Evolutionary conservation across 2,888 invertebrate species (phyloP).

Genomic region (Tachystola acroxantha): DNA sequence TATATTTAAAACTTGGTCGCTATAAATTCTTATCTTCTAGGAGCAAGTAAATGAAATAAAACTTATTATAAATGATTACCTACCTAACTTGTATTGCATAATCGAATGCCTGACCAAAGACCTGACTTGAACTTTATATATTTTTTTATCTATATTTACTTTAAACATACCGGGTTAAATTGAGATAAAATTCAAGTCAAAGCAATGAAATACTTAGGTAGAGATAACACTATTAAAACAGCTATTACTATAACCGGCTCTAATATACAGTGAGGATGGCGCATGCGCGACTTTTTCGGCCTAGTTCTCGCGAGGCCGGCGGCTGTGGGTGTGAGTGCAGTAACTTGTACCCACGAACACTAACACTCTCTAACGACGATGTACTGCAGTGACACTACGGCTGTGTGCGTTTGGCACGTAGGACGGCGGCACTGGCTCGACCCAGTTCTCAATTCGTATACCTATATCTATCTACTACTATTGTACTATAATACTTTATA

Average conservation of each 20-base stretch:
- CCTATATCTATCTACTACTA: too few species aligned
- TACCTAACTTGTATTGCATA: too few species aligned
- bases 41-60: not conserved
- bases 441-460: slow-evolving; percentile 25
- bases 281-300: slow-evolving; percentile 61
- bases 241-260: not conserved
- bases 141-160: not conserved
- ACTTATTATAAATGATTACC: not conserved
- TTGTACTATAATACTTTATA: slow-evolving; percentile 1
- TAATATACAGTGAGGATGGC: not conserved
- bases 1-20: too few species aligned
- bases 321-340: slow-evolving; percentile 22
- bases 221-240: not conserved
- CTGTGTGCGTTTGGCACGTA: slow-evolving; percentile 51
- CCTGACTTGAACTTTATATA: too few species aligned
- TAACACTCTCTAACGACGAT: too few species aligned
- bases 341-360: too few species aligned
- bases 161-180: not conserved
- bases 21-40: too few species aligned
- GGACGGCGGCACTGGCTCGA: slow-evolving; percentile 42
- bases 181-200: too few species aligned
- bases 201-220: too few species aligned
- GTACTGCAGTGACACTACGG: slow-evolving; percentile 18
- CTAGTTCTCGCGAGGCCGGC: slow-evolving; percentile 46
- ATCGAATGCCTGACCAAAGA: too few species aligned